Evolutionary conservation across 1,140 invertebrate genomes (phyloP), one percentile per base, ranked within the genome.

Genomic region (Apis florea): DNA sequence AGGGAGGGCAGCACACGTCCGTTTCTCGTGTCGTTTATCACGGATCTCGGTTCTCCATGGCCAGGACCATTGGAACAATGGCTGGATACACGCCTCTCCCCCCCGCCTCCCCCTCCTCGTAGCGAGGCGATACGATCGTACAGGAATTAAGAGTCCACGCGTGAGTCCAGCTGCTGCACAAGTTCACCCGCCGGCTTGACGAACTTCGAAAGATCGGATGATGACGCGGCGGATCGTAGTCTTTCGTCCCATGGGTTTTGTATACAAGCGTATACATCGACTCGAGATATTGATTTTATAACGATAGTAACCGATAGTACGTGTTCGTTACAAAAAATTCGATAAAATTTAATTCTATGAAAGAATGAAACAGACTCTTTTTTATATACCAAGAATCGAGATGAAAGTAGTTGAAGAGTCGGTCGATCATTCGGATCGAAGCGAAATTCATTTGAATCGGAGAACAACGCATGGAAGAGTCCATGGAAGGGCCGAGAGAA

Each of bases 21-120:
- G 72, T 72, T 80, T 31, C 82, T 83, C 63, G 58, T 69, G 82
- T 71, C 74, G 84, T 85, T 85, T 85, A 85, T 86, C 84, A 67
- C 71, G 58, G 61, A 86, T 86, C 85, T 85, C 61, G 31, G 61
- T 71, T 49, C n/a, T n/a, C 31, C 54, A 71, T 74, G 73, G 79
- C 66, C 83, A 73, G 70, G 63, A 82, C 69, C 79, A 59, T 13
- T 73, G 74, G 74, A 82, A 85, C 83, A 85, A 85, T 85, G 73
- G 72, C 51, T 26, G 54, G 63, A 69, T 72, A 66, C 73, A 82
- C 63, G 83, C 75, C 58, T 54, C 21, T 58, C 17, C 21, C 63
- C 17, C 21, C 49, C n/a, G n/a, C 61, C 61, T 13, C n/a, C 10
- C 51, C 17, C 54, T 26, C n/a, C 47, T 40, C n/a, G 56, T 58